phyloP scores from a whole-genome alignment of 35 echinoderm and acorn worm species.

The Stichopus chloronotus region DNA sequence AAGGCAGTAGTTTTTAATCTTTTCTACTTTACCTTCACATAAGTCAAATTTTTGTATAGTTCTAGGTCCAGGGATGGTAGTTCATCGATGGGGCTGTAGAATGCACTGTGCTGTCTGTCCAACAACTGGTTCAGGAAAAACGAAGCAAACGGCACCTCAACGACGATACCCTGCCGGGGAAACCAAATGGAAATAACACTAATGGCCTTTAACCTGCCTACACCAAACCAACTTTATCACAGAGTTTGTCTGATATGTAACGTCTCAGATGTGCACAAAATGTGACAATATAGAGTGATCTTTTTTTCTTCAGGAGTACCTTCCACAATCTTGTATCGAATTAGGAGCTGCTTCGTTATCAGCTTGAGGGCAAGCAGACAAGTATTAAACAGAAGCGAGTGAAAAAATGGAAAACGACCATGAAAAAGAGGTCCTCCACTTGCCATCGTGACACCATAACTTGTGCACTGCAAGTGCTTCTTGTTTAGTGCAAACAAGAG shows the following conservation, averaged over 20 bases:
- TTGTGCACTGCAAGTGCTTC: too few species aligned
- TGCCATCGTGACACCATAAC: too few species aligned
- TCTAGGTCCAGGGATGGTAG: constrained; percentile 94
- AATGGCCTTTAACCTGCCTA: background rate
- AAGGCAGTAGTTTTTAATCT: too few species aligned
- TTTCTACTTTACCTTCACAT: constrained; percentile 77
- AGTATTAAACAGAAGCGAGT: too few species aligned
- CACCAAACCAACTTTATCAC: background rate
- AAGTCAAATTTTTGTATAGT: constrained; percentile 96
- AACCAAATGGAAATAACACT: background rate
- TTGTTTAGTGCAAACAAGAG: too few species aligned
- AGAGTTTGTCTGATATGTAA: background rate
- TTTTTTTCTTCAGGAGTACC: background rate
- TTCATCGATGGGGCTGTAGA: constrained; percentile 97
- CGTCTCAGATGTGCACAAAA: too few species aligned
- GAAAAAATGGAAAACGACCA: too few species aligned
- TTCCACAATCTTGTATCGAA: background rate
- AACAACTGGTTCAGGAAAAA: constrained; percentile 97
- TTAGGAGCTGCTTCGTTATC: too few species aligned
- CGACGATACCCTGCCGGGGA: constrained; percentile 85
- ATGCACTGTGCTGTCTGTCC: constrained; percentile 83
- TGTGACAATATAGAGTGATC: background rate
- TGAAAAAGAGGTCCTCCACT: too few species aligned
- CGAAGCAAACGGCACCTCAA: constrained; percentile 94
- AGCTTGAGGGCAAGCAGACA: too few species aligned